Evolutionary conservation across 2,888 invertebrate genomes (phyloP), one percentile per base, ranked within the genome.

Genomic region (Mimachlamys varia): DNA sequence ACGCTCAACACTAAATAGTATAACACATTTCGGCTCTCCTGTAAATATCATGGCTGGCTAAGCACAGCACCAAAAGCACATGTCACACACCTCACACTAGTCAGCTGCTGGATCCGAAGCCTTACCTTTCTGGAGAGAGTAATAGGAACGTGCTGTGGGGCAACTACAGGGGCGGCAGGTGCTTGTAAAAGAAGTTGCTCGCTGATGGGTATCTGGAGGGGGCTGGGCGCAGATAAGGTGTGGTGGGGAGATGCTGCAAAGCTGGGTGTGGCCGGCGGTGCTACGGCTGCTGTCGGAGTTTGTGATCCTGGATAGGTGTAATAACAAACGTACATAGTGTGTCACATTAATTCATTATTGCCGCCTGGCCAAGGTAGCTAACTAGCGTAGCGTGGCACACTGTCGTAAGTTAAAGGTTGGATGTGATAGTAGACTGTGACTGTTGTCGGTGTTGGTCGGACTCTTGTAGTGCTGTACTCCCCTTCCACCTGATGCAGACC

Each of bases 301-400:
- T 90, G 89, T 90, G 92, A 90, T 91, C 92, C 92, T 89, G 91
- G 92, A 91, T 93, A 93, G 88, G 92, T 93, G 92, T 93, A 93
- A 92, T 93, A 93, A 90, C 93, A 93, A 91, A 93, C 93, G 91
- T 93, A 93, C 93, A 93, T 93, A 91, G 91, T 92, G 92, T 89
- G 92, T 91, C 89, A 88, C 88, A 90, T 76, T 90, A 89, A 90
- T 89, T 87, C 90, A 90, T 90, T 87, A 89, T 90, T 87, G 87
- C 62, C 53, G 55, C 87, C 76, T 49, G 89, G 76, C 76, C 76
- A 76, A 76, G 76, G 76, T 76, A 76, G 76, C 76, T 27, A 76
- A 76, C 76, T 76, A 76, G 27, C 12, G 76, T 76, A 76, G 76
- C 76, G 76, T 76, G 76, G 76, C 76, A 12, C 76, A 27, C 76